phyloP scores from a whole-genome alignment of 2,888 invertebrate species.

The Lottia scabra region DNA sequence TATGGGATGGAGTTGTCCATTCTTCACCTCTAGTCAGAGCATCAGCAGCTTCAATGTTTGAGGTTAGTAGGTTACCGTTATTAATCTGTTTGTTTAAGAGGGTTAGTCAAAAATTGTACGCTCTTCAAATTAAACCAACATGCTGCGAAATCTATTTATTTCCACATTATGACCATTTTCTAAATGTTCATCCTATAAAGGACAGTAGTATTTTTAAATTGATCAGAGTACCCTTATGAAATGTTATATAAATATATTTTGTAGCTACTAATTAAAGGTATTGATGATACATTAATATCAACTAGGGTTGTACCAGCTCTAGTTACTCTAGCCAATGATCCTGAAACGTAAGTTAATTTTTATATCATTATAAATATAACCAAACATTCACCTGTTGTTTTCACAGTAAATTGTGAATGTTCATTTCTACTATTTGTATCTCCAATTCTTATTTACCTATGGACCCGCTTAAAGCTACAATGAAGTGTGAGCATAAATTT shows the following conservation, averaged over 20 bases:
- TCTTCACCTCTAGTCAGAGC: constrained; percentile 75
- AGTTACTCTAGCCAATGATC: constrained; percentile 78
- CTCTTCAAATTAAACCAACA: too few relatives aligned
- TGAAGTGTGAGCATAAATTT: too few relatives aligned
- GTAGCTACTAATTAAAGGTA: constrained; percentile 72
- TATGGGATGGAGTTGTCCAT: constrained; percentile 80
- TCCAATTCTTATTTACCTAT: too few relatives aligned
- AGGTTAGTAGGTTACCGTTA: constrained; percentile 56
- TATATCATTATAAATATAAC: background rate
- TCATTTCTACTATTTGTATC: too few relatives aligned
- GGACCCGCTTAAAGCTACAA: too few relatives aligned
- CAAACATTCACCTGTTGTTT: too few relatives aligned
- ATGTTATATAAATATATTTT: constrained; percentile 10
- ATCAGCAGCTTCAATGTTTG: constrained; percentile 76
- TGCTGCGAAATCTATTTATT: too few relatives aligned
- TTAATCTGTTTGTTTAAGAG: too few relatives aligned
- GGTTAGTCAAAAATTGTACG: too few relatives aligned
- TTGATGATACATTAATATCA: constrained; percentile 74
- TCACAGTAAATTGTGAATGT: too few relatives aligned
- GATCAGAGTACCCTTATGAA: background rate
- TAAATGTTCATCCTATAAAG: too few relatives aligned
- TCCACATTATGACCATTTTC: too few relatives aligned
- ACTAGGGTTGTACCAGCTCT: constrained; percentile 78
- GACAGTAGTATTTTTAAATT: background rate
- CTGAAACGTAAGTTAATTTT: constrained; percentile 74